Evolutionary conservation across 1,140 invertebrate genomes (phyloP), one percentile per base, ranked within the genome.

Genomic region (Pseudomyrmex cubaensis): DNA sequence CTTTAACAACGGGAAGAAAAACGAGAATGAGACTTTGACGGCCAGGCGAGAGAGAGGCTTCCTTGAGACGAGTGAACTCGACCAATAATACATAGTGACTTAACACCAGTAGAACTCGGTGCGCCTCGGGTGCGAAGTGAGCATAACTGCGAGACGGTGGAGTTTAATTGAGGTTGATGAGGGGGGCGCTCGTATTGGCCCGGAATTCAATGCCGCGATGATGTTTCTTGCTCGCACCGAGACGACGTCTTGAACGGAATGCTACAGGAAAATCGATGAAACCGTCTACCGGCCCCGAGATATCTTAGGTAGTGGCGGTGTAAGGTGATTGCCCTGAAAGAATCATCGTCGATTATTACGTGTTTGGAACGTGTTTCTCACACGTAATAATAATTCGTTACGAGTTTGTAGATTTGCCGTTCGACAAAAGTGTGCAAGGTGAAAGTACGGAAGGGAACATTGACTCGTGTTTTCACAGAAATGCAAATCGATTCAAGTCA

Each of bases 111-210:
- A 84, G 85, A 64, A 73, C 83, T 87, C 88, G 84, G 89, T 90
- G 90, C 90, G 86, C 84, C 92, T 93, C 90, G 92, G 92, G 92
- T 93, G 93, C 91, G 92, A 94, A 92, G 91, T 92, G 89, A 92
- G 89, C 89, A 92, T 87, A 92, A 92, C 91, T 91, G 90, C 91
- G 92, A 93, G 92, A 93, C 92, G 89, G 92, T 92, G 86, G 89
- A 94, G 93, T 94, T 94, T 94, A 94, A 94, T 94, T 94, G 94
- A 94, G 93, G 94, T 94, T 94, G 93, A 94, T 94, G 93, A 94
- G 93, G 93, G 94, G 93, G 93, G 92, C 94, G 90, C 87, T 92
- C 93, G 93, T 93, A 94, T 94, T 94, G 94, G 94, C 92, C 92
- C 92, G 92, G 93, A 94, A 94, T 94, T 93, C 94, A 94, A 93